These are phyloP conservation scores for Calypte anna DNA, from an alignment of 2,113 vertebrate genomes.

Conservation along the genomic window DNA sequence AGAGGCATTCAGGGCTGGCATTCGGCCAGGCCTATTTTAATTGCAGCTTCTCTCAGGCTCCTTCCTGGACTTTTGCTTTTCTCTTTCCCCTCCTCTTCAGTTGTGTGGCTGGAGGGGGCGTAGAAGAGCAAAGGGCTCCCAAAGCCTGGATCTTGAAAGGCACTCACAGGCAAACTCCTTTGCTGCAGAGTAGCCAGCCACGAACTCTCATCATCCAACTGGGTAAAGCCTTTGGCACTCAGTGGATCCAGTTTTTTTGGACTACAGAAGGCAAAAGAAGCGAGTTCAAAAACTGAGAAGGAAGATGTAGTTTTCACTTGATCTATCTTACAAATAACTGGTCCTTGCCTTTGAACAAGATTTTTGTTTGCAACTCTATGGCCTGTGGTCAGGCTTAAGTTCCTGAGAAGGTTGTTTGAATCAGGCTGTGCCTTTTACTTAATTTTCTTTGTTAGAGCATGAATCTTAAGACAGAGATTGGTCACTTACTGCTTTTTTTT, in stretches of 20 bases:
- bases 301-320: neutral
- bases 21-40: constrained; percentile 57
- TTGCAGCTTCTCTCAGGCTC: constrained; percentile 67
- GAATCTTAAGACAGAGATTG: neutral
- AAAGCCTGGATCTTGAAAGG: constrained; percentile 37
- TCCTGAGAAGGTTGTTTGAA: neutral
- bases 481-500: neutral
- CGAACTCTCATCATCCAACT: neutral
- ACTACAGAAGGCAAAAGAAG: neutral
- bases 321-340: neutral
- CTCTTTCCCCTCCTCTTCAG: neutral
- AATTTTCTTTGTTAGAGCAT: neutral
- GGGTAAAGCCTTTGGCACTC: constrained; percentile 6
- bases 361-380: neutral
- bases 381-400: neutral
- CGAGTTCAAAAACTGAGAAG: neutral
- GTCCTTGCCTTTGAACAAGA: neutral
- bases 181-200: constrained; percentile 33
- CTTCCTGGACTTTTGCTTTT: constrained; percentile 52
- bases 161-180: neutral
- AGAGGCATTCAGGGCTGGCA: constrained; percentile 55
- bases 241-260: neutral
- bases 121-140: neutral
- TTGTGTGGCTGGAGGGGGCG: constrained; percentile 18
- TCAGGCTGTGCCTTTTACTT: neutral